Percentiles rank a stretch among this genome's conserved stretches.
phyloP scores from a whole-genome alignment of 1,140 invertebrate species.

The Drosophila navojoa region DNA sequence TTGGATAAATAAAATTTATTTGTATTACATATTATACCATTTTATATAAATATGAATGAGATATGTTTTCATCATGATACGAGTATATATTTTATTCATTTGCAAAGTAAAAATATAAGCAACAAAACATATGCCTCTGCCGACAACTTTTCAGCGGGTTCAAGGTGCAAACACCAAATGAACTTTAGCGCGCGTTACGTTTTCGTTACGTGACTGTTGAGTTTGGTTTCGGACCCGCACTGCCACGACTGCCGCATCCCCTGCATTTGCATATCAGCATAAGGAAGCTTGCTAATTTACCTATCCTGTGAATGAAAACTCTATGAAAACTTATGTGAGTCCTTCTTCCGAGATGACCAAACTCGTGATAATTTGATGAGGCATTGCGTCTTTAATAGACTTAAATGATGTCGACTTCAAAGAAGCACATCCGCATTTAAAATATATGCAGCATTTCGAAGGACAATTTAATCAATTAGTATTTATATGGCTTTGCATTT shows the following conservation, averaged over 20 bases:
- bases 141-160: no score
- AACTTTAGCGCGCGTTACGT: no score
- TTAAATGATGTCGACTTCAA: not conserved
- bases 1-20: not conserved
- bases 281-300: not conserved
- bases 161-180: no score
- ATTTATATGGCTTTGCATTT: not conserved
- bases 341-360: not conserved
- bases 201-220: no score
- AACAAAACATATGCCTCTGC: no score
- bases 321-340: not conserved
- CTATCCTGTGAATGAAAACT: not conserved
- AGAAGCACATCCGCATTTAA: not conserved
- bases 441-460: not conserved
- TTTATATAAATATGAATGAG: not conserved
- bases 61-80: no score
- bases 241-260: not conserved
- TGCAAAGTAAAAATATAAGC: no score
- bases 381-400: not conserved
- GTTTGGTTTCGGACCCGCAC: not conserved
- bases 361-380: not conserved
- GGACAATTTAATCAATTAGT: no score
- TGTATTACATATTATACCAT: not conserved
- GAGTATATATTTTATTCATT: no score
- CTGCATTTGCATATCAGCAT: constrained; percentile 1